These are phyloP conservation scores for Nematolebias whitei DNA, from an alignment of 2,113 vertebrate genomes.

Conservation along the genomic window DNA sequence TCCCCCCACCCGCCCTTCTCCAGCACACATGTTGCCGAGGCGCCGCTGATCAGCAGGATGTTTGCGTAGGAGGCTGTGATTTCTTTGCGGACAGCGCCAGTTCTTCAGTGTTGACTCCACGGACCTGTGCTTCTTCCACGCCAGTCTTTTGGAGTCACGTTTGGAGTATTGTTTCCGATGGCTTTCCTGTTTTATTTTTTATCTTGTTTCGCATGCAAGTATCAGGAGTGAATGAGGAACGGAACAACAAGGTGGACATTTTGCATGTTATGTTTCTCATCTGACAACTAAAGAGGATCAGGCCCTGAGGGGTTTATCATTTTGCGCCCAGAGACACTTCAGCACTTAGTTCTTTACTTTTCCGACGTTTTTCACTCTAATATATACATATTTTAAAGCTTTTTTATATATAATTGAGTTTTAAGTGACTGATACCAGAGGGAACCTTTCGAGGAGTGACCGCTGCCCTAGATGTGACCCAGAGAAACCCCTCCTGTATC, in stretches of 20 bases:
- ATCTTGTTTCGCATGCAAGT: conserved; percentile 16
- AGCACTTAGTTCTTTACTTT: conserved; percentile 15
- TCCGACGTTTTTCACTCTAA: neutral
- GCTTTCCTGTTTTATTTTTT: neutral
- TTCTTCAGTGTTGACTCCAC: conserved; percentile 57
- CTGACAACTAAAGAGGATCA: conserved; percentile 18
- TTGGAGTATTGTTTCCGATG: conserved; percentile 14
- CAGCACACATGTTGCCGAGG: conserved; percentile 51
- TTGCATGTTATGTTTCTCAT: neutral
- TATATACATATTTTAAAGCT: neutral
- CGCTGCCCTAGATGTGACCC: conserved; percentile 71
- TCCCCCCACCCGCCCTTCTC: conserved; percentile 48
- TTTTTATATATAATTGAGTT: neutral
- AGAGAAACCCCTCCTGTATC: conserved; percentile 72
- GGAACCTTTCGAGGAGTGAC: conserved; percentile 55
- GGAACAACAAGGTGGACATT: neutral
- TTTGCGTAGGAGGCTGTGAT: conserved; percentile 73
- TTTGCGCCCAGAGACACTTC: too few relatives aligned
- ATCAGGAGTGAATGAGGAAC: conserved; percentile 3
- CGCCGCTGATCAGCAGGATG: conserved; percentile 44
- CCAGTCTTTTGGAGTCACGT: neutral
- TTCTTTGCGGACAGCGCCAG: conserved; percentile 42
- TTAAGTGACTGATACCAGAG: conserved; percentile 48
- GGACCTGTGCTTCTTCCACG: conserved; percentile 25
- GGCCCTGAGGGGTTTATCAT: conserved; percentile 11